Evolutionary conservation across 2,113 vertebrate species (phyloP).

Genomic region (Laterallus jamaicensis): DNA sequence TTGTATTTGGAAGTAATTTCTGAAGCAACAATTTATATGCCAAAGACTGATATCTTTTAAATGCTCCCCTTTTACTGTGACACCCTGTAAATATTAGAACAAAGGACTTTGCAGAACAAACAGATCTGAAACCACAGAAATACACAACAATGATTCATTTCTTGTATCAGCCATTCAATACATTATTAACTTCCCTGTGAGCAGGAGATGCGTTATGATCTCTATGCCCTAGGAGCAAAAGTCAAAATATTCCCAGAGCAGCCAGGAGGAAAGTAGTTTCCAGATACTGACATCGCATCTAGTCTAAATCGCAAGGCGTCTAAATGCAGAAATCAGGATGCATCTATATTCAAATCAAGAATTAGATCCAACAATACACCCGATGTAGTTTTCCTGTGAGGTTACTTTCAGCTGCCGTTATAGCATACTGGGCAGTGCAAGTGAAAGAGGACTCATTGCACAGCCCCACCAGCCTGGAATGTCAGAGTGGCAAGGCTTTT

Average conservation of each 20-base stretch:
- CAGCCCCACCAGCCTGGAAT: not conserved
- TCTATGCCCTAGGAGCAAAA: not conserved
- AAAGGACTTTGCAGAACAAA: slow-evolving; percentile 45
- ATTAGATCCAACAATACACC: not conserved
- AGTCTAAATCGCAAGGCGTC: not conserved
- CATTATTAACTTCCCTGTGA: slow-evolving; percentile 24
- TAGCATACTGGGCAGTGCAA: not conserved
- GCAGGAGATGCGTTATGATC: not conserved
- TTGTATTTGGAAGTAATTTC: not conserved
- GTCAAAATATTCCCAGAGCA: not conserved
- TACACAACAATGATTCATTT: not conserved
- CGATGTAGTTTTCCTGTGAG: not conserved
- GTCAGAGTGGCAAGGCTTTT: not conserved
- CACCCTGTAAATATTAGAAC: slow-evolving; percentile 55
- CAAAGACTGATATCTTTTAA: not conserved
- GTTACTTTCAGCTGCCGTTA: not conserved
- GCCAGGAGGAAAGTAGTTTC: not conserved
- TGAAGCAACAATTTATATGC: not conserved
- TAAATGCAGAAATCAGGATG: not conserved
- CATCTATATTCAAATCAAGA: not conserved
- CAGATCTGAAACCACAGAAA: slow-evolving; percentile 32
- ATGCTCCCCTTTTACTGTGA: not conserved
- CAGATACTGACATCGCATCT: not conserved
- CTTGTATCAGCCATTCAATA: not conserved
- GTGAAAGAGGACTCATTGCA: not conserved